Conservation (phyloP, 2,113 vertebrate genomes). For the Antigone vipio region DNA sequence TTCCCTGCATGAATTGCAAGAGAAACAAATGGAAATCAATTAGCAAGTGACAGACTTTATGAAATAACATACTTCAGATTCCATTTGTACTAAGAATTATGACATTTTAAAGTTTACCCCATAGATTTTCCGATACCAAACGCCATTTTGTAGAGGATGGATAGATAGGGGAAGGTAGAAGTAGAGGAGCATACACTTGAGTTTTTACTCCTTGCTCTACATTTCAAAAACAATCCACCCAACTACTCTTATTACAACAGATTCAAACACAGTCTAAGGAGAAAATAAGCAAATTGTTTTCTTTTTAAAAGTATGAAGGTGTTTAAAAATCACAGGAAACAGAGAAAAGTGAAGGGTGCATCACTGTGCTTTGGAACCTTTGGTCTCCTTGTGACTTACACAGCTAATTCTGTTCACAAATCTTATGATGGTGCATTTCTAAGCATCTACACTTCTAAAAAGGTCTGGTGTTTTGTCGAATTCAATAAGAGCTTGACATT, state of each 20-base stretch:
- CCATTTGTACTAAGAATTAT: not conserved
- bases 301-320: not conserved
- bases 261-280: not conserved
- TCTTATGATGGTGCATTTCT: not conserved
- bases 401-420: not conserved
- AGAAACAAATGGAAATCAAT: not conserved
- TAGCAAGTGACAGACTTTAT: not conserved
- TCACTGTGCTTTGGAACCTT: not conserved
- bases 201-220: not conserved
- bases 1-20: not conserved
- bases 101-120: not conserved
- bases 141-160: not conserved
- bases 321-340: not conserved
- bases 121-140: not conserved
- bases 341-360: not conserved
- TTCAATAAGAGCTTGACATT: not conserved
- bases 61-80: not conserved
- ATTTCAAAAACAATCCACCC: not conserved
- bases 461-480: not conserved
- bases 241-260: not conserved
- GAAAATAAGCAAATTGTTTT: not conserved
- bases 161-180: not conserved
- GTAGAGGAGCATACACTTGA: not conserved
- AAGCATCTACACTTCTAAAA: not conserved
- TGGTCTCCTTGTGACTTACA: not conserved